Percentiles rank a stretch among this genome's conserved stretches.
Evolutionary conservation across 2,113 vertebrate species (phyloP).

Genomic region (Scolopax mira): DNA sequence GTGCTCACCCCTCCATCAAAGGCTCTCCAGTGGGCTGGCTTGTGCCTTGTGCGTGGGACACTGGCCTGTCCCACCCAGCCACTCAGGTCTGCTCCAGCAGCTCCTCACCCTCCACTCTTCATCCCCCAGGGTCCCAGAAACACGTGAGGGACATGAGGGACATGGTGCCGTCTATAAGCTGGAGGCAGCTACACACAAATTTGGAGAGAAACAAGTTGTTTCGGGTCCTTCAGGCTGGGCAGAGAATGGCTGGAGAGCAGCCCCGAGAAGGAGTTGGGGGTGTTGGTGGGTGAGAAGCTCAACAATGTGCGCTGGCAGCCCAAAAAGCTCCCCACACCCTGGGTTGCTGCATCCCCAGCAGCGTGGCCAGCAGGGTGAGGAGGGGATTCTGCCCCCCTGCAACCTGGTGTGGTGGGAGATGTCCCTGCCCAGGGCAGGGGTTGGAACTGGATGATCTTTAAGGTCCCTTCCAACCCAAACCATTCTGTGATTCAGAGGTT

Average conservation of each 20-base stretch:
- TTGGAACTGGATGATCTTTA: not conserved
- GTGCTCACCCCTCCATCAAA: rapidly evolving
- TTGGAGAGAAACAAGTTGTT: not conserved
- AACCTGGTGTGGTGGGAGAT: not conserved
- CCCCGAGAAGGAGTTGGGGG: not conserved
- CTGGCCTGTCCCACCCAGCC: not conserved
- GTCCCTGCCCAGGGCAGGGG: not conserved
- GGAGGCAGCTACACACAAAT: not conserved
- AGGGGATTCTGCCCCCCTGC: not conserved
- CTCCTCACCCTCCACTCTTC: rapidly evolving
- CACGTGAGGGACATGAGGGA: not conserved
- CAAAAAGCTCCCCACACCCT: not conserved
- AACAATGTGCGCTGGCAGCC: not conserved
- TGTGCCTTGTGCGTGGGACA: rapidly evolving
- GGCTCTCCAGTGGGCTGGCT: not conserved
- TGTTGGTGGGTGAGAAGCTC: not conserved
- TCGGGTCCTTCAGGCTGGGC: not conserved
- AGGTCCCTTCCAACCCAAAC: not conserved
- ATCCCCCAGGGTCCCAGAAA: not conserved
- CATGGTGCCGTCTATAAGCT: rapidly evolving
- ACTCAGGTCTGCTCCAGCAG: not conserved
- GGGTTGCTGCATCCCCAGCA: not conserved
- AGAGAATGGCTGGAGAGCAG: not conserved
- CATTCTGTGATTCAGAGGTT: not conserved
- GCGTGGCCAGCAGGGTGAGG: not conserved